phyloP scores from a whole-genome alignment of 2,888 invertebrate genomes.

The Argyresthia goedartella region DNA sequence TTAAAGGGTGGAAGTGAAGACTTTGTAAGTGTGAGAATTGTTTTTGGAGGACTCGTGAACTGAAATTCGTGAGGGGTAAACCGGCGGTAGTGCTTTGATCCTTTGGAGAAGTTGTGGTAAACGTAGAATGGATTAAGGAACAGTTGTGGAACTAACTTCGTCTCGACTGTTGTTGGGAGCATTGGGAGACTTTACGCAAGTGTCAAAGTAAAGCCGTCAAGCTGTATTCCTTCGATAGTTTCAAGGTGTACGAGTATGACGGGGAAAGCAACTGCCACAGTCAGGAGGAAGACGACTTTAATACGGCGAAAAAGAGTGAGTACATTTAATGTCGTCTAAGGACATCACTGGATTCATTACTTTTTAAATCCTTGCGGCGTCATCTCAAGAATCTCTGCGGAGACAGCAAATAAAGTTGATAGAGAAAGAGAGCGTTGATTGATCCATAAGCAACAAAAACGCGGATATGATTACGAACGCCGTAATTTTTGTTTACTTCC shows the following conservation, averaged over 20 bases:
- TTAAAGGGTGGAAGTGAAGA: slow-evolving; percentile 5
- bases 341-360: too few relatives aligned
- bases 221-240: slow-evolving; percentile 69
- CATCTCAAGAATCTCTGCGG: too few relatives aligned
- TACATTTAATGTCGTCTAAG: background rate
- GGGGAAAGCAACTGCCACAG: slow-evolving; percentile 52
- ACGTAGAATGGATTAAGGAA: background rate
- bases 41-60: background rate
- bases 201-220: slow-evolving; percentile 41
- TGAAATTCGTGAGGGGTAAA: background rate
- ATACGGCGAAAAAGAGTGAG: slow-evolving; percentile 57
- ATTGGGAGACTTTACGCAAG: slow-evolving; percentile 1
- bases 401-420: too few relatives aligned
- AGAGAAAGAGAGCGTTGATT: too few relatives aligned
- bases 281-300: slow-evolving; percentile 50
- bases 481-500: too few relatives aligned
- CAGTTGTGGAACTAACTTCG: too few relatives aligned
- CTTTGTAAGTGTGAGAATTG: background rate
- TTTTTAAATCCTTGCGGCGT: too few relatives aligned
- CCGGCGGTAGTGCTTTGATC: background rate
- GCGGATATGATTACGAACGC: too few relatives aligned
- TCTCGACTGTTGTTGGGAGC: background rate
- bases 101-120: background rate
- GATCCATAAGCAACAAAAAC: too few relatives aligned
- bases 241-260: slow-evolving; percentile 65